phyloP scores from a whole-genome alignment of 2,113 vertebrate genomes.

The Silurus glanis region DNA sequence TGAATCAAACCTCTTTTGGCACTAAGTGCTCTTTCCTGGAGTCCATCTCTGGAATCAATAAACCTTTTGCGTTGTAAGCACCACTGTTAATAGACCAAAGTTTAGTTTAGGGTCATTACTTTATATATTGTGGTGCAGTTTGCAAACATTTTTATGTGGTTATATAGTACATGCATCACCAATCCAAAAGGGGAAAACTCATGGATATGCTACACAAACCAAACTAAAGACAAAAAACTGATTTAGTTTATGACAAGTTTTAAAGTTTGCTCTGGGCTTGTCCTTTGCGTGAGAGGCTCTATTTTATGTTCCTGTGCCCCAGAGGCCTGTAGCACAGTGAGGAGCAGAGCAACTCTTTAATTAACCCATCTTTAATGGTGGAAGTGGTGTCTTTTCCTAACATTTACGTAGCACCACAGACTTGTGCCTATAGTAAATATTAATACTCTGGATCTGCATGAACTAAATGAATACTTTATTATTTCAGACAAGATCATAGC shows the following conservation, averaged over 20 bases:
- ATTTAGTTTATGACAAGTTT: background rate
- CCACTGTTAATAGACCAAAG: background rate
- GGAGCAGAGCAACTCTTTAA: slow-evolving; percentile 39
- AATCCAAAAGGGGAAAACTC: background rate
- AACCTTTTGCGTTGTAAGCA: background rate
- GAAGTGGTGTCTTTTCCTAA: slow-evolving; percentile 20
- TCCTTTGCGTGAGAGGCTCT: slow-evolving; percentile 34
- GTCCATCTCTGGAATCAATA: slow-evolving; percentile 20
- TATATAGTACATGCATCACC: background rate
- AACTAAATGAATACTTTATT: background rate
- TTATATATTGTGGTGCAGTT: background rate
- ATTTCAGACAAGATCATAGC: background rate
- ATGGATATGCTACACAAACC: background rate
- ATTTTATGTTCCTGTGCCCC: slow-evolving; percentile 7
- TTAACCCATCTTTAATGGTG: slow-evolving; percentile 42
- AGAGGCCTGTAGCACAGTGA: slow-evolving; percentile 21
- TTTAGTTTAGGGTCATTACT: background rate
- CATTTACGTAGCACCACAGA: background rate
- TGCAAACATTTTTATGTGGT: background rate
- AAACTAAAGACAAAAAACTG: background rate
- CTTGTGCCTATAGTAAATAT: background rate
- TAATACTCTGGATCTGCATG: background rate
- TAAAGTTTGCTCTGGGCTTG: background rate
- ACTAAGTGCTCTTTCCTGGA: slow-evolving; percentile 5
- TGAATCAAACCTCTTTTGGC: background rate